Percentiles rank a stretch among this genome's conserved stretches.
These are phyloP conservation scores for Yponomeuta evonymella DNA, from an alignment of 2,888 invertebrate species.

Conservation along the genomic window DNA sequence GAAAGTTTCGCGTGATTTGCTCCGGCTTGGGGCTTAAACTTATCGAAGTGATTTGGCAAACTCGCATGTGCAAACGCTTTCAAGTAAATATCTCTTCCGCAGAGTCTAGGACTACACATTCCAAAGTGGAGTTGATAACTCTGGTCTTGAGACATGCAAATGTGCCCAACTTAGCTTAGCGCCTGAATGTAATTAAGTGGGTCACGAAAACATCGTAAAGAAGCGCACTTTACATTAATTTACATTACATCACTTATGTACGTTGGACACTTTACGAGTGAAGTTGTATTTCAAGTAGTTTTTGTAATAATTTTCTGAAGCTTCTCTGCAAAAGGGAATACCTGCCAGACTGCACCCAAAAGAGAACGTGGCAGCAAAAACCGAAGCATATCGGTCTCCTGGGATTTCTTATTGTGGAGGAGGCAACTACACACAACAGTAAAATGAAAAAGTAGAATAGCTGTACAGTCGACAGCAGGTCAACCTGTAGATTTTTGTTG, in stretches of 20 bases:
- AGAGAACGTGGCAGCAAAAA: background rate
- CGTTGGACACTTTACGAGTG: background rate
- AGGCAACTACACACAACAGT: background rate
- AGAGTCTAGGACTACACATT: background rate
- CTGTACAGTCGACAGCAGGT: background rate
- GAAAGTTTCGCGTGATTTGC: conserved; percentile 54
- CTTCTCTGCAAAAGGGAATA: background rate
- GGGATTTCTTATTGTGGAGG: background rate
- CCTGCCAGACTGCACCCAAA: background rate
- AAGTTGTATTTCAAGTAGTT: background rate
- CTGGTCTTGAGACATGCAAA: conserved; percentile 1
- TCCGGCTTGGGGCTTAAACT: conserved; percentile 46
- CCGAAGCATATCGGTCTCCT: background rate
- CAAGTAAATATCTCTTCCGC: conserved; percentile 27
- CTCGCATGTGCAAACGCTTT: conserved; percentile 44
- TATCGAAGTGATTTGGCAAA: conserved; percentile 69
- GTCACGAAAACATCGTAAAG: conserved; percentile 3
- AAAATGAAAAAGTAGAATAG: background rate
- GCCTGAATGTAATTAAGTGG: background rate
- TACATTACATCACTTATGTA: background rate
- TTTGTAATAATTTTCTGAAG: background rate
- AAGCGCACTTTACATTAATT: background rate
- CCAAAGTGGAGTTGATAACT: conserved; percentile 1
- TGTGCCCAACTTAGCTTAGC: background rate
- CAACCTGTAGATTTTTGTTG: too few species aligned